Evolutionary conservation across 2,113 vertebrate genomes (phyloP).

Genomic region (Puffinus mauretanicus): DNA sequence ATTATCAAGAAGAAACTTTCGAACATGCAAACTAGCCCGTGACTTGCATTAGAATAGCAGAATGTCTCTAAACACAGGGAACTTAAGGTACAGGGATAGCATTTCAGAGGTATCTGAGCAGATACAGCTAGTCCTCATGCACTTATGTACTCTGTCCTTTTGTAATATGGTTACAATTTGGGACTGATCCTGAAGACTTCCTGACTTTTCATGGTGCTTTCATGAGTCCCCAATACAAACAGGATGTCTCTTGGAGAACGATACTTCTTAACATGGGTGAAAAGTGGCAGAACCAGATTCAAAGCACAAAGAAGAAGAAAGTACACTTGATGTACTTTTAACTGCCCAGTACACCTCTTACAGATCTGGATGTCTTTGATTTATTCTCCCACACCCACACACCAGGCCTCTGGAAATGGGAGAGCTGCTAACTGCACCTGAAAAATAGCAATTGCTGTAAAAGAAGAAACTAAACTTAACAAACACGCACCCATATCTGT

Average conservation of each 20-base stretch:
- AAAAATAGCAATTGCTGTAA: not conserved
- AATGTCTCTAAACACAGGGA: not conserved
- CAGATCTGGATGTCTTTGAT: not conserved
- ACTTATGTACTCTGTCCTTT: not conserved
- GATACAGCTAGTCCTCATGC: not conserved
- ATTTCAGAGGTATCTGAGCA: not conserved
- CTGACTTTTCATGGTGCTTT: not conserved
- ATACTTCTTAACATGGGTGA: not conserved
- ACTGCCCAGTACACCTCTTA: not conserved
- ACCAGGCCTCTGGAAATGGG: not conserved
- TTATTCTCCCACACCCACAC: slow-evolving; percentile 33
- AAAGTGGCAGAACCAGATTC: slow-evolving; percentile 6
- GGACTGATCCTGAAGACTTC: not conserved
- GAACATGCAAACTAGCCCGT: not conserved
- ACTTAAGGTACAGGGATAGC: not conserved
- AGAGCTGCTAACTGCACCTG: not conserved
- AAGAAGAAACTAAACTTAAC: not conserved
- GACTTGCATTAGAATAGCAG: not conserved
- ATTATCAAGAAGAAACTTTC: not conserved
- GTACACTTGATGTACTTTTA: not conserved
- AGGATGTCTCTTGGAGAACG: not conserved
- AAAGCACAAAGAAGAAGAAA: not conserved
- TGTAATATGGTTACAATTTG: not conserved
- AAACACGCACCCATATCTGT: not conserved
- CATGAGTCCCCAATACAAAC: not conserved